phyloP scores from a whole-genome alignment of 37 sponge, comb jelly and placozoan genomes.

The Tethya wilhelma region DNA sequence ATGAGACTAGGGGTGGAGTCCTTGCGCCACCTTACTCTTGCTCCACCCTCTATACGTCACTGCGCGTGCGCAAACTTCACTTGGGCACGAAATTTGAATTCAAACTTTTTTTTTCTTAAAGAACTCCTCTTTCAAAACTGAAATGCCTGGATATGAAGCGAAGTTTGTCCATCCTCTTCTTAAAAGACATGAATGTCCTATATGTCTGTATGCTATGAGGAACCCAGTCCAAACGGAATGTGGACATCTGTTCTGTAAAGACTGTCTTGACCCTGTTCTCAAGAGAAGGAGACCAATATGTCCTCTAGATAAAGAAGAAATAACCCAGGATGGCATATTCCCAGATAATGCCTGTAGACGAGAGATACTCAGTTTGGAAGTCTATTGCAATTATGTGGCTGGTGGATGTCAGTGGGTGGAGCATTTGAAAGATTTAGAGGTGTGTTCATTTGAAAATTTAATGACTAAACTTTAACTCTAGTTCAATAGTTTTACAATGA shows the following conservation, averaged over 20 bases:
- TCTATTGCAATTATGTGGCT: constrained; percentile 25
- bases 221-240: constrained; percentile 67
- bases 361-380: constrained; percentile 57
- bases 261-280: constrained; percentile 55
- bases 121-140: too few relatives aligned
- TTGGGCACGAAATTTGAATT: too few relatives aligned
- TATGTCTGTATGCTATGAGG: constrained; percentile 52
- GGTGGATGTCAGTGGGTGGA: constrained; percentile 56
- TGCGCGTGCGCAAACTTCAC: too few relatives aligned
- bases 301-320: constrained; percentile 57
- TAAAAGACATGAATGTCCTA: constrained; percentile 60
- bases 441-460: constrained; percentile 9
- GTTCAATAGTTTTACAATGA: background rate
- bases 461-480: background rate
- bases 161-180: constrained; percentile 49
- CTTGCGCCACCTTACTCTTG: too few relatives aligned
- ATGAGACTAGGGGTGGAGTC: too few relatives aligned
- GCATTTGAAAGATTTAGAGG: constrained; percentile 40
- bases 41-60: too few relatives aligned
- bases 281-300: constrained; percentile 22
- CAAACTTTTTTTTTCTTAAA: too few relatives aligned
- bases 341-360: constrained; percentile 72
- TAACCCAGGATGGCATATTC: constrained; percentile 44
- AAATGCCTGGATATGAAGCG: constrained; percentile 58
- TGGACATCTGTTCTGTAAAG: constrained; percentile 68